Evolutionary conservation across 1,140 invertebrate genomes (phyloP).

Genomic region (Halesus radiatus): DNA sequence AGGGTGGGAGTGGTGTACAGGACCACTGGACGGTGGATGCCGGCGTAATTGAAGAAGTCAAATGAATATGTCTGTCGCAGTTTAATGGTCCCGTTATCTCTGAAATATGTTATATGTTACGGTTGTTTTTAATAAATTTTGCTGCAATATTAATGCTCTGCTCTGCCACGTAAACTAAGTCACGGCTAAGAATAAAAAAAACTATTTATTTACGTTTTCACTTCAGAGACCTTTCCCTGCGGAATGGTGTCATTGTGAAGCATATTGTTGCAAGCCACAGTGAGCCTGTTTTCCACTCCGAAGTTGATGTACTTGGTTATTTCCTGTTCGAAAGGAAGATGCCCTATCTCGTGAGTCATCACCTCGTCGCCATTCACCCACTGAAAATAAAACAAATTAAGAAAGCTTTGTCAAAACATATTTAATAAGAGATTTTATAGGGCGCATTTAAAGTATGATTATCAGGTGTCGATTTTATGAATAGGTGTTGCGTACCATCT

Average conservation of each 20-base stretch:
- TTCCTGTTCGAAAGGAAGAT: slow-evolving; percentile 94
- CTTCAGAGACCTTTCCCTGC: slow-evolving; percentile 80
- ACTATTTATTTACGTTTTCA: slow-evolving; percentile 64
- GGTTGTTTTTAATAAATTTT: too few relatives aligned
- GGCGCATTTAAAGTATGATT: too few relatives aligned
- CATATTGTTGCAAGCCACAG: slow-evolving; percentile 95
- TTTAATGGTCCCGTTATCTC: slow-evolving; percentile 74
- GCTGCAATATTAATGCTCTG: too few relatives aligned
- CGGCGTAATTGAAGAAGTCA: slow-evolving; percentile 99
- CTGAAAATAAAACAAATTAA: slow-evolving; percentile 67
- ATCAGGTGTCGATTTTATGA: too few relatives aligned
- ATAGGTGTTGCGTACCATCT: too few relatives aligned
- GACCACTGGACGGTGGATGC: slow-evolving; percentile 92
- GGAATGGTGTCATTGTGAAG: slow-evolving; percentile 87
- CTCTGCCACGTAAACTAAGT: too few relatives aligned
- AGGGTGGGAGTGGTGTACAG: slow-evolving; percentile 89
- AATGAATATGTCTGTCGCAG: slow-evolving; percentile 89
- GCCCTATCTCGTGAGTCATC: slow-evolving; percentile 91
- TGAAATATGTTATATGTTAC: slow-evolving; percentile 58
- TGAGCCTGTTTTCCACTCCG: slow-evolving; percentile 83
- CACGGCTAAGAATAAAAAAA: too few relatives aligned
- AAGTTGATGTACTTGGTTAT: slow-evolving; percentile 79
- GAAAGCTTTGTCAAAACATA: too few relatives aligned
- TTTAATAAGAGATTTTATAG: too few relatives aligned
- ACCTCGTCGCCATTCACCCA: slow-evolving; percentile 89